Conservation (phyloP, 1,140 invertebrate genomes). For the Panagrolaimus sp. region DNA sequence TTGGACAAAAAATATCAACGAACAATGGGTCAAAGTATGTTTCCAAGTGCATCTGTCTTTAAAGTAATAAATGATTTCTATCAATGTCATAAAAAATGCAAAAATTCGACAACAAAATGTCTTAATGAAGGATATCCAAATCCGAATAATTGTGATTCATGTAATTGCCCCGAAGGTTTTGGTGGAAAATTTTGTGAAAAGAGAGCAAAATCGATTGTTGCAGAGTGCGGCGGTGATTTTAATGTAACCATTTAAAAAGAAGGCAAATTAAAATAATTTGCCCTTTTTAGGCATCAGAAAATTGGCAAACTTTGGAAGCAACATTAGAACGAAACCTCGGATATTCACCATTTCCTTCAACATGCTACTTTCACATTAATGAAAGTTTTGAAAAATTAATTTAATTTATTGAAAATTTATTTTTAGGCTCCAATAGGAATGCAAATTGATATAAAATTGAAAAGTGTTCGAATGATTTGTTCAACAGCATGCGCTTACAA, state of each 20-base stretch:
- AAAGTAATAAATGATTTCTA: slow-evolving; percentile 10
- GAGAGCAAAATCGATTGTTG: not conserved
- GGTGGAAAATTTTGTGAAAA: slow-evolving; percentile 33
- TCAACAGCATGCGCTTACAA: not conserved
- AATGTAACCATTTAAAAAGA: not conserved
- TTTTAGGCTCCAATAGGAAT: slow-evolving; percentile 4
- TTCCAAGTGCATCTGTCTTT: slow-evolving; percentile 13
- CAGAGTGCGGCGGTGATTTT: slow-evolving; percentile 6
- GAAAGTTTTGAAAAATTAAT: not conserved
- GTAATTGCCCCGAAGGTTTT: slow-evolving; percentile 56
- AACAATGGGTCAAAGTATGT: slow-evolving; percentile 11
- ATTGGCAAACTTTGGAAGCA: slow-evolving; percentile 12
- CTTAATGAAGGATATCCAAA: slow-evolving; percentile 55
- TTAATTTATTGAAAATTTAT: not conserved
- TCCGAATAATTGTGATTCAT: slow-evolving; percentile 52
- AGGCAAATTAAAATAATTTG: not conserved
- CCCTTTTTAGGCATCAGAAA: slow-evolving; percentile 5
- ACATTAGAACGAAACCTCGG: not conserved
- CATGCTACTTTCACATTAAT: slow-evolving; percentile 9
- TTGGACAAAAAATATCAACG: slow-evolving; percentile 5
- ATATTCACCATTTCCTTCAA: not conserved
- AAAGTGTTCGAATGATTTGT: slow-evolving; percentile 4
- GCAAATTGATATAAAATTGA: not conserved
- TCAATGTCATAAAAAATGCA: not conserved
- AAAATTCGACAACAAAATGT: slow-evolving; percentile 22